Evolutionary conservation across 2,797 vertebrate species (phyloP).

Genomic region (Bothrops alternatus): DNA sequence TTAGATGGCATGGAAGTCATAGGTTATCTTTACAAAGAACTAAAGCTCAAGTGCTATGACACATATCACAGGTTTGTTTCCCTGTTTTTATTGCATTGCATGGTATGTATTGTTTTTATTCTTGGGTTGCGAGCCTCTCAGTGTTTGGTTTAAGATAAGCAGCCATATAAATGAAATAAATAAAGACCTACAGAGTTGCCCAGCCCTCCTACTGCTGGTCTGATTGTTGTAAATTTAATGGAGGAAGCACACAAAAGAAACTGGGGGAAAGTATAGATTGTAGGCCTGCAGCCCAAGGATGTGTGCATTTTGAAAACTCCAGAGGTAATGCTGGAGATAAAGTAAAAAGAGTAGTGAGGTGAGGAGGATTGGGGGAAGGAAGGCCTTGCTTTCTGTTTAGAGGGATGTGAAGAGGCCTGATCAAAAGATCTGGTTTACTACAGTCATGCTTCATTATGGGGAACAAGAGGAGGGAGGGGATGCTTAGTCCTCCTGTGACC

Average conservation of each 20-base stretch:
- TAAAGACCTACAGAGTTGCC: background rate
- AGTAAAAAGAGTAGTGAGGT: slow-evolving; percentile 67
- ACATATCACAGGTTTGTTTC: background rate
- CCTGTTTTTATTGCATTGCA: background rate
- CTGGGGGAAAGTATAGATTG: background rate
- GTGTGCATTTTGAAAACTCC: slow-evolving; percentile 61
- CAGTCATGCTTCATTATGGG: slow-evolving; percentile 75
- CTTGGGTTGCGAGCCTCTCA: background rate
- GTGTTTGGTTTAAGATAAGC: background rate
- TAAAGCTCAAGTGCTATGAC: background rate
- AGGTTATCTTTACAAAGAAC: background rate
- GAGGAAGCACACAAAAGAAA: background rate
- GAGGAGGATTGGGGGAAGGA: slow-evolving; percentile 42
- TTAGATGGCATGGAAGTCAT: background rate
- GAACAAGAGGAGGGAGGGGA: slow-evolving; percentile 53
- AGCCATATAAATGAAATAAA: background rate
- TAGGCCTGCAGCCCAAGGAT: background rate
- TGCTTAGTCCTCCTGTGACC: slow-evolving; percentile 50
- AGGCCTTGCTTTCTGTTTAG: slow-evolving; percentile 74
- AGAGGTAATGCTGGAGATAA: slow-evolving; percentile 73
- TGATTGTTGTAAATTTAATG: background rate
- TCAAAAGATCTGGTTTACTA: slow-evolving; percentile 75
- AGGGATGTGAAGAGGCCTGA: slow-evolving; percentile 66
- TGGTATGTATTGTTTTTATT: background rate
- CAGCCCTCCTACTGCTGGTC: background rate